A percentile compares a stretch with the other conserved stretches of the same genome.
phyloP scores from a whole-genome alignment of 1,140 invertebrate genomes.

The Drosophila jambulina region DNA sequence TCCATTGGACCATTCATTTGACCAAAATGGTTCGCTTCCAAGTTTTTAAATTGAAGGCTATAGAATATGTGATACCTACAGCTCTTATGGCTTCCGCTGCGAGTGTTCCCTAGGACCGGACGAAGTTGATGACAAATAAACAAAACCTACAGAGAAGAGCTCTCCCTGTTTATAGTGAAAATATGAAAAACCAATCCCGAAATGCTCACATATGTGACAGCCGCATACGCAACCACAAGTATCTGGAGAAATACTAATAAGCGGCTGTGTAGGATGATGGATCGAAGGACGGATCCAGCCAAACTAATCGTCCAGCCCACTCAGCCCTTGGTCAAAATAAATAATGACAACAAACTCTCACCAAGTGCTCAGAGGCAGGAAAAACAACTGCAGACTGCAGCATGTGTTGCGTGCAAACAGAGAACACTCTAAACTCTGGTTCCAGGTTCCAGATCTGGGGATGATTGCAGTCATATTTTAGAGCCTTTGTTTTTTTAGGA shows the following conservation, averaged over 20 bases:
- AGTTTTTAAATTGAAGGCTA: neutral
- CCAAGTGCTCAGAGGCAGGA: conserved; percentile 77
- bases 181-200: conserved; percentile 51
- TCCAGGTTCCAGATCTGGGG: conserved; percentile 35
- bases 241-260: conserved; percentile 59
- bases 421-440: conserved; percentile 33
- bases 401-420: conserved; percentile 66
- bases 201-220: conserved; percentile 66
- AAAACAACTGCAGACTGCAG: conserved; percentile 67
- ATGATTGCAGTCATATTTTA: conserved; percentile 33
- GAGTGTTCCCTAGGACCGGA: conserved; percentile 55
- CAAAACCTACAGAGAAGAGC: conserved; percentile 17
- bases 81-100: conserved; percentile 47
- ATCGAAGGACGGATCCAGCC: conserved; percentile 27
- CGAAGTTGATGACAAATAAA: conserved; percentile 53
- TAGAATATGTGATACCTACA: neutral
- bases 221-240: conserved; percentile 29
- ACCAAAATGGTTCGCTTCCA: neutral
- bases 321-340: conserved; percentile 69
- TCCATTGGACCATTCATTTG: neutral
- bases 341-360: conserved; percentile 74
- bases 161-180: conserved; percentile 57
- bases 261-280: conserved; percentile 34
- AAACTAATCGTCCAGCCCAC: conserved; percentile 20
- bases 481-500: conserved; percentile 71